Percentiles rank a stretch among this genome's conserved stretches.
Conservation (phyloP, 2,888 invertebrate genomes). For the Acleris cristana region DNA sequence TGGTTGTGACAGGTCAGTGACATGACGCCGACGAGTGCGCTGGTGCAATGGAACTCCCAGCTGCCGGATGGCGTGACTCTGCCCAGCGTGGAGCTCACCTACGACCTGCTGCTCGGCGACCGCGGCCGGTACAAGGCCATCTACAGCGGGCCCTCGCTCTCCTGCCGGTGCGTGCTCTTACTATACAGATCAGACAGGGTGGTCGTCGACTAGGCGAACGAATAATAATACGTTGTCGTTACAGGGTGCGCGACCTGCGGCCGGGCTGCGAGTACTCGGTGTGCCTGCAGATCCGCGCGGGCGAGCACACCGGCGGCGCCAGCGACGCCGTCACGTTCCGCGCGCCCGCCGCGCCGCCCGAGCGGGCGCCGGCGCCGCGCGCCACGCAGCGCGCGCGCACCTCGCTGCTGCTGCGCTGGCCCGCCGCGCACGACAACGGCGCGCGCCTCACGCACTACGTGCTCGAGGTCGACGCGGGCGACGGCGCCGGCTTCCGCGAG, state of each 20-base stretch:
- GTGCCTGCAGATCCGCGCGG: slow-evolving; percentile 90
- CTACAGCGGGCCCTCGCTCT: slow-evolving; percentile 90
- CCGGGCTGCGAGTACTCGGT: slow-evolving; percentile 95
- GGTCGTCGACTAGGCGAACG: background rate
- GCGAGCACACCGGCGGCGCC: slow-evolving; percentile 89
- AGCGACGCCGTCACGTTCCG: slow-evolving; percentile 91
- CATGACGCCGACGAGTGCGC: slow-evolving; percentile 92
- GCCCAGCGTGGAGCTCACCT: slow-evolving; percentile 86
- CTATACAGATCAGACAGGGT: slow-evolving; percentile 15
- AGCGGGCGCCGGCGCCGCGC: slow-evolving; percentile 88
- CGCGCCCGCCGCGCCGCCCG: slow-evolving; percentile 92
- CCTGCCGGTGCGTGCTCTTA: slow-evolving; percentile 83
- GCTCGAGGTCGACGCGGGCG: slow-evolving; percentile 87
- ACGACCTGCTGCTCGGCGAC: slow-evolving; percentile 92
- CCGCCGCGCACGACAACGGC: slow-evolving; percentile 90
- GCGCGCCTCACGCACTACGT: slow-evolving; percentile 89
- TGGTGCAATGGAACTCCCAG: slow-evolving; percentile 91
- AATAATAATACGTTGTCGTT: background rate
- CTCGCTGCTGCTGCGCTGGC: slow-evolving; percentile 88
- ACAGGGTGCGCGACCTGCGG: slow-evolving; percentile 90
- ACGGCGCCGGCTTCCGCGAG: slow-evolving; percentile 89
- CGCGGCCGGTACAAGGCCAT: slow-evolving; percentile 94
- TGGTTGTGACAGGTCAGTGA: slow-evolving; percentile 87
- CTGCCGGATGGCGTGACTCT: slow-evolving; percentile 77
- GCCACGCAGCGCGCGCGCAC: slow-evolving; percentile 88